Percentiles rank a stretch among this genome's conserved stretches.
Evolutionary conservation across 2,888 invertebrate genomes (phyloP).

Genomic region (Polydrusus cervinus): DNA sequence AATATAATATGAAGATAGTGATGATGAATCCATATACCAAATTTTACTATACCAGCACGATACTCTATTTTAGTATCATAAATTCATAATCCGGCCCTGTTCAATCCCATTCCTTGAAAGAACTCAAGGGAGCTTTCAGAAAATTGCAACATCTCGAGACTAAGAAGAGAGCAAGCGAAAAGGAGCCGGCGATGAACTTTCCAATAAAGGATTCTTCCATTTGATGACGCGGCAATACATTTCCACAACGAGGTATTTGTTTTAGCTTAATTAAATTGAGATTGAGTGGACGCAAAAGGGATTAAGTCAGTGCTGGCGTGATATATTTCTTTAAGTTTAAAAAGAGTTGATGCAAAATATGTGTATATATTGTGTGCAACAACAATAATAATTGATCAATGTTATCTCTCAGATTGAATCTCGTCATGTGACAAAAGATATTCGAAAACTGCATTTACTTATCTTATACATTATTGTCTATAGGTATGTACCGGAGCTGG

Average conservation of each 20-base stretch:
- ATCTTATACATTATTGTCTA: too few species aligned
- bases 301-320: constrained; percentile 11
- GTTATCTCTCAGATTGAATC: too few species aligned
- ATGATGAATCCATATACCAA: too few species aligned
- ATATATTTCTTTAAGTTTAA: neutral
- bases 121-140: constrained; percentile 72
- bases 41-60: too few species aligned
- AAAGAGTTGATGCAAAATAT: neutral
- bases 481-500: too few species aligned
- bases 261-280: constrained; percentile 68
- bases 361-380: too few species aligned
- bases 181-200: constrained; percentile 66
- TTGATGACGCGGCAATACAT: constrained; percentile 67
- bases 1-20: too few species aligned
- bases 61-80: neutral
- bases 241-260: constrained; percentile 65
- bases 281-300: constrained; percentile 41
- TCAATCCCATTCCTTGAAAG: constrained; percentile 63
- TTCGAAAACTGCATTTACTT: too few species aligned
- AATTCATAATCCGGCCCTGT: constrained; percentile 42
- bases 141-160: constrained; percentile 71
- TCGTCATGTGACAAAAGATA: too few species aligned
- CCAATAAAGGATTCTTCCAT: constrained; percentile 64
- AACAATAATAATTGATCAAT: too few species aligned
- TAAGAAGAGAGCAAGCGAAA: constrained; percentile 59